These are phyloP conservation scores for Drosophila neocordata DNA, from an alignment of 1,140 invertebrate species.

Conservation along the genomic window DNA sequence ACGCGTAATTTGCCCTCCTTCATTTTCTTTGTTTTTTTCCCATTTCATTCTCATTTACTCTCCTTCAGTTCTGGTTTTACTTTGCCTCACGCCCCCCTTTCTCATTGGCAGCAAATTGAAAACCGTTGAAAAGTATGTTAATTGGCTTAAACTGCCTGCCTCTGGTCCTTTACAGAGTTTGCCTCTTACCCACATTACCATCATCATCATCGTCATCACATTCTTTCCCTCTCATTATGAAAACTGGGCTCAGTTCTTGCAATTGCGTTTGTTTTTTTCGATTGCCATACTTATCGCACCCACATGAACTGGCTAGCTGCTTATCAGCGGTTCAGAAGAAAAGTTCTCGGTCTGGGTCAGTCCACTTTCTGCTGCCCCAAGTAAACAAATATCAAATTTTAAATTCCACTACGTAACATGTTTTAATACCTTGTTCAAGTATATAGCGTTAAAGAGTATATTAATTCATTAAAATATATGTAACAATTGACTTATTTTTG, in stretches of 20 bases:
- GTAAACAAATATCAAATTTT: constrained; percentile 68
- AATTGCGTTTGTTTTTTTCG: not conserved
- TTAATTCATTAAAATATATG: not conserved
- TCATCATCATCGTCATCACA: not conserved
- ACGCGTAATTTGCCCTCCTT: constrained; percentile 28
- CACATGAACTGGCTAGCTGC: constrained; percentile 42
- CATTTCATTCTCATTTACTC: constrained; percentile 36
- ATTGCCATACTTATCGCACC: constrained; percentile 53
- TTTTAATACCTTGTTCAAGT: not conserved
- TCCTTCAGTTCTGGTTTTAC: constrained; percentile 4
- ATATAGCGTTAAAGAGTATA: not conserved
- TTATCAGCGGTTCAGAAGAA: constrained; percentile 39
- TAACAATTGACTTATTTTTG: no score
- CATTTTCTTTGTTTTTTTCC: constrained; percentile 3
- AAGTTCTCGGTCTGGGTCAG: constrained; percentile 53
- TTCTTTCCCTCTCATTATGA: constrained; percentile 34
- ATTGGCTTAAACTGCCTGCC: constrained; percentile 46
- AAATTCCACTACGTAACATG: constrained; percentile 5
- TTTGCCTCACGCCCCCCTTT: not conserved
- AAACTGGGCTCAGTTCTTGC: constrained; percentile 19
- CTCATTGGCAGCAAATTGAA: constrained; percentile 47
- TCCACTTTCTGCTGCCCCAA: constrained; percentile 14
- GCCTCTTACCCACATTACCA: not conserved
- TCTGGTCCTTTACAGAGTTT: not conserved
- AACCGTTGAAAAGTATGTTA: constrained; percentile 65